phyloP scores from a whole-genome alignment of 2,888 invertebrate genomes.

The Polia nebulosa region DNA sequence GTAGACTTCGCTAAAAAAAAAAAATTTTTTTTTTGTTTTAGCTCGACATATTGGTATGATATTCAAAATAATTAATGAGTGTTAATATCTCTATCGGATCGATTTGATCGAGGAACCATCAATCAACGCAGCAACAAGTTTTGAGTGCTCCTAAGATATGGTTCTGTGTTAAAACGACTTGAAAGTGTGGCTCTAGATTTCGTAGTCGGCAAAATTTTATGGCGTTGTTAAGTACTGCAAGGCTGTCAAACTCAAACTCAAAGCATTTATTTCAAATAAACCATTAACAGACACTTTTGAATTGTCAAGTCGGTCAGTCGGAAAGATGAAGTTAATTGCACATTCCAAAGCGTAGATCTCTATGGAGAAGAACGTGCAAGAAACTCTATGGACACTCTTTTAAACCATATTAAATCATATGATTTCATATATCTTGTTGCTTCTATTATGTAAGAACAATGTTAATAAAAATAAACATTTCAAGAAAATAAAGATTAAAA shows the following conservation, averaged over 20 bases:
- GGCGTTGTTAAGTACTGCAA: conserved; percentile 1
- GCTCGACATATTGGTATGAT: neutral
- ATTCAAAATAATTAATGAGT: conserved; percentile 22
- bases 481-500: too few species aligned
- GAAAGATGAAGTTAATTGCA: too few species aligned
- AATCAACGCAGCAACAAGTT: conserved; percentile 45
- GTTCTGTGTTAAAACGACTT: conserved; percentile 19
- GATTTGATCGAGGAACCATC: conserved; percentile 37
- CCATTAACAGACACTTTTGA: too few species aligned
- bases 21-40: conserved; percentile 7
- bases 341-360: too few species aligned
- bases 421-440: too few species aligned
- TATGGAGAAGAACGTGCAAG: too few species aligned
- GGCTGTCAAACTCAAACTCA: neutral
- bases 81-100: conserved; percentile 16
- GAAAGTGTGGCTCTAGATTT: conserved; percentile 3
- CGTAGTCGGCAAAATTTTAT: neutral
- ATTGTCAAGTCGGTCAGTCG: too few species aligned
- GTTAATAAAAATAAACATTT: too few species aligned
- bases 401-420: too few species aligned
- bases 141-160: conserved; percentile 16
- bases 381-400: too few species aligned
- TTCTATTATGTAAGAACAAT: too few species aligned
- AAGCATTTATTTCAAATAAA: too few species aligned
- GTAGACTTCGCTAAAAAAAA: neutral